A percentile compares a stretch with the other conserved stretches of the same genome.
Conservation (phyloP, 1,140 invertebrate genomes). For the Temnothorax curvispinosus region DNA sequence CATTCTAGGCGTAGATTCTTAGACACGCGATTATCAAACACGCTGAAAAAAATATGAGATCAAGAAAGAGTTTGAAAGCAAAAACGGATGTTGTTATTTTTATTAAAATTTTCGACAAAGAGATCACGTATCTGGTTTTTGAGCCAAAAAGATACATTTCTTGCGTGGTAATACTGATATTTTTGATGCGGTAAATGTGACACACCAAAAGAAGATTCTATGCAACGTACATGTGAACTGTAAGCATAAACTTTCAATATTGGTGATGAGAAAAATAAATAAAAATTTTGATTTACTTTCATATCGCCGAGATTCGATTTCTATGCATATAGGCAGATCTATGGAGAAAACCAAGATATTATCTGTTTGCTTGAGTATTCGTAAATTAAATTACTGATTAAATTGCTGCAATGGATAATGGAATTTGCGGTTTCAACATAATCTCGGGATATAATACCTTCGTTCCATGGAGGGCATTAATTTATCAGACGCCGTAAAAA, state of each 20-base stretch:
- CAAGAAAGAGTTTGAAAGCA: background rate
- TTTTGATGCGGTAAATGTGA: background rate
- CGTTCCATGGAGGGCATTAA: slow-evolving; percentile 12
- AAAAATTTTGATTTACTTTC: slow-evolving; percentile 33
- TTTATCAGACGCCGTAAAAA: background rate
- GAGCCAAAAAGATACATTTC: background rate
- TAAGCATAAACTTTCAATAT: slow-evolving; percentile 31
- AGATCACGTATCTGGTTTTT: background rate
- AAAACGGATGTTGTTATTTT: background rate
- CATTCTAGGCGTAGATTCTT: background rate
- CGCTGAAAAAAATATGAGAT: background rate
- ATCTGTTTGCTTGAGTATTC: slow-evolving; percentile 42
- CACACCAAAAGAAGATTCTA: background rate
- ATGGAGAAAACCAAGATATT: slow-evolving; percentile 31
- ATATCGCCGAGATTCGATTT: background rate
- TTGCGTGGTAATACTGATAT: background rate
- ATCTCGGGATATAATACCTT: slow-evolving; percentile 41
- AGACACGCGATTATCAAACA: background rate
- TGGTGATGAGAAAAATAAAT: slow-evolving; percentile 22
- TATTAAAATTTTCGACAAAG: background rate
- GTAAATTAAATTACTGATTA: slow-evolving; percentile 58
- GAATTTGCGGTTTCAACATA: slow-evolving; percentile 45
- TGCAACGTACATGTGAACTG: background rate
- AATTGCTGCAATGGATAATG: slow-evolving; percentile 52
- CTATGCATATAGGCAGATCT: background rate